Base-by-base conservation (phyloP, 2,113 vertebrate species). In the Hydrolagus affinis region DNA sequence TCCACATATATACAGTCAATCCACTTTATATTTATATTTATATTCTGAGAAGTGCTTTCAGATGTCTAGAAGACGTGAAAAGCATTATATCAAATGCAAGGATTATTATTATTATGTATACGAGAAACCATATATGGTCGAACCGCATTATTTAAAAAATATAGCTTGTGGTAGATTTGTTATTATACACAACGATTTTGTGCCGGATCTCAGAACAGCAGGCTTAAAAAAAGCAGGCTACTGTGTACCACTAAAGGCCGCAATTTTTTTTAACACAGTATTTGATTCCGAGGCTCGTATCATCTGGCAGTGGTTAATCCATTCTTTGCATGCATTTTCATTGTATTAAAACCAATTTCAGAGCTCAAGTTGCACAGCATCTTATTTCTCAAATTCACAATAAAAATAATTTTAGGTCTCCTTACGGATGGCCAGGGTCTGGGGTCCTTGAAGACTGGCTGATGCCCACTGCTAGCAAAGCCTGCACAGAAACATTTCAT, bases 351-450 rank as follows among this genome's bases (percentile, higher is more conserved):
- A 56, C 8, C 25, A 66, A 44, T 2, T 8, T 57, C 17, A 73
- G 71, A 32, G 17, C 14, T 4, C 15, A 17, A 32, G 25, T 44
- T 12, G 30, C 10, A 75, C 14, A 21, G 32, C 11, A 28, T 30
- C 3, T 14, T 21, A 30, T 75, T 56, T 75, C 14, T 19, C 12
- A 68, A n/a, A 28, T 74, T 64, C 0, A 80, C 7, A 25, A 60
- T 12, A 3, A 59, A 23, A 59, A 75, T 8, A 15, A 83, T 19
- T 78, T 62, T 23, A 6, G 0, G 59, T 87, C 28, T 86, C 85
- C 95, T 96, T 96, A 99, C 97, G 98, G 98, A 89, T 99, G 97
- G 77, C 91, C 91, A 66, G 96, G 91, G 56, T 99, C 96, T 80
- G 98, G 98, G 2, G 95, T 99, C 86, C 96, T 96, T 86, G 95